Conservation (phyloP, 2,113 vertebrate genomes). For the Zootoca vivipara region DNA sequence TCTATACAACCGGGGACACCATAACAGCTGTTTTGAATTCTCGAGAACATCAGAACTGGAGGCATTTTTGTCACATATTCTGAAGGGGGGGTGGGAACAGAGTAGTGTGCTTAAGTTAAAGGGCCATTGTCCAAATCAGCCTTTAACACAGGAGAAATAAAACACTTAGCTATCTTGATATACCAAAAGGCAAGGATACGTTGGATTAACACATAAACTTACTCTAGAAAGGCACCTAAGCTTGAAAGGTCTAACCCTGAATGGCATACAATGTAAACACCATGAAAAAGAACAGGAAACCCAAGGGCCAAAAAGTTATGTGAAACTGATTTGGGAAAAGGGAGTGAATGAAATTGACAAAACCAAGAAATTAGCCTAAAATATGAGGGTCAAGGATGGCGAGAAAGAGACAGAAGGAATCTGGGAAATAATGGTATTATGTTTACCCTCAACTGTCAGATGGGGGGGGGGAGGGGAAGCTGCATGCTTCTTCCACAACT, state of each 20-base stretch:
- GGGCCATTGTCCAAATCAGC: not conserved
- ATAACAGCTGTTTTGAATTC: constrained; percentile 18
- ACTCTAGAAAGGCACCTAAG: not conserved
- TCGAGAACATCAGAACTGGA: constrained; percentile 20
- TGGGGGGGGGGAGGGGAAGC: too few relatives aligned
- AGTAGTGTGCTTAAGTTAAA: not conserved
- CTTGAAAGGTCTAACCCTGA: constrained; percentile 10
- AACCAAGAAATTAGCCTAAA: not conserved
- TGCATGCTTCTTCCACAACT: not conserved
- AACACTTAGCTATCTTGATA: not conserved
- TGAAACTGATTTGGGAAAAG: not conserved
- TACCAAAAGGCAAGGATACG: too few relatives aligned
- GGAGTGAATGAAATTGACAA: not conserved
- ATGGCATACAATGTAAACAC: not conserved
- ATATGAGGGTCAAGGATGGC: not conserved
- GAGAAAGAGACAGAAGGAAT: too few relatives aligned
- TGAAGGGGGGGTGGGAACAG: constrained; percentile 5
- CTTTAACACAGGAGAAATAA: not conserved
- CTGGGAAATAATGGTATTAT: not conserved
- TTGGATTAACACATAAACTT: not conserved
- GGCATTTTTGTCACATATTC: constrained; percentile 19
- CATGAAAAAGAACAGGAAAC: not conserved
- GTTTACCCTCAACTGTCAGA: not conserved
- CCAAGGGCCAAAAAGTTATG: constrained; percentile 30
- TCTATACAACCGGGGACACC: constrained; percentile 22